Evolutionary conservation across 2,888 invertebrate species (phyloP), one percentile per base, ranked within the genome.

Genomic region (Rotaria magnacalcarata): DNA sequence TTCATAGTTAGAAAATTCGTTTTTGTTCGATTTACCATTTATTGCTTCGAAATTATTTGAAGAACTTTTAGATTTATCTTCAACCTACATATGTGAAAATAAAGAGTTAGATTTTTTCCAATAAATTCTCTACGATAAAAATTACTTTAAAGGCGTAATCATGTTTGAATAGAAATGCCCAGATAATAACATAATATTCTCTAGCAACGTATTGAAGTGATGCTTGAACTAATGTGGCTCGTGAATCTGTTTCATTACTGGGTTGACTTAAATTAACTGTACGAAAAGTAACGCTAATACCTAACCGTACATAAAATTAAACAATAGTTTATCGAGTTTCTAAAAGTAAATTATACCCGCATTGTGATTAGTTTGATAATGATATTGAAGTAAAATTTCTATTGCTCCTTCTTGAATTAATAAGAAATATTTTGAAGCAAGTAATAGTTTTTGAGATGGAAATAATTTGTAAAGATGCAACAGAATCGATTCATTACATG

Each of bases 351-450:
- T 11, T 10, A n/a, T 67, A 67, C 67, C 16, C n/a, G 47, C 10
- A 7, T 21, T 1, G 4, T 47, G 80, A 24, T 24, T 5, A 24
- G 1, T 47, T 14, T 80, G 8, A 47, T 80, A 24, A 47, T 47
- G 24, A 47, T 47, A 80, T 47, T 80, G 80, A 47, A 80, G 14
- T 80, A 80, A 80, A 24, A 80, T 80, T 80, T 80, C 80, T 11
- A 80, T 47, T 24, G 80, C 80, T 11, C 80, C 80, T n/a, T 80
- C 80, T 47, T 80, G 80, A 47, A 80, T 80, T 11, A 80, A 24
- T 24, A 80, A 24, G 19, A 80, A n/a, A 80, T 10, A 0, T 80
- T 11, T 47, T 47, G 80, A 80, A 11, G 80, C 80, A 43, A 80
- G 21, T n/a, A 80, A 47, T 14, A 80, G 47, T 80, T 80, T 80